phyloP scores from a whole-genome alignment of 1,140 invertebrate species.

The Euwallacea fornicatus region DNA sequence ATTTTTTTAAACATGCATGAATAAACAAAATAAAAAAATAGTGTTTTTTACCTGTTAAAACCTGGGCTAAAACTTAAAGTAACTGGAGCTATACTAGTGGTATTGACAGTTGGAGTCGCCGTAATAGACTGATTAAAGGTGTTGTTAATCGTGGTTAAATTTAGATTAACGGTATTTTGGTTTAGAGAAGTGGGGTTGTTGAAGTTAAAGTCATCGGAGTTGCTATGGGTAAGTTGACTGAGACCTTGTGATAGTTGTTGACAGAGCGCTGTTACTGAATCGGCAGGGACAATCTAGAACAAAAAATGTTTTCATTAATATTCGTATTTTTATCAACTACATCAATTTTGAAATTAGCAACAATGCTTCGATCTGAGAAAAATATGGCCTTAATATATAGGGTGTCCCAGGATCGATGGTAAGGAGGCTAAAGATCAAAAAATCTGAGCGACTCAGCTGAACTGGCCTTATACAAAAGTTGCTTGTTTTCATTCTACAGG shows the following conservation, averaged over 20 bases:
- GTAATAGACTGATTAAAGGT: slow-evolving; percentile 46
- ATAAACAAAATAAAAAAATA: too few species aligned
- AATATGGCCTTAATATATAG: too few species aligned
- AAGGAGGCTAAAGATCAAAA: too few species aligned
- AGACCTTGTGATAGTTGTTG: slow-evolving; percentile 84
- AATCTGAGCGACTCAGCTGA: too few species aligned
- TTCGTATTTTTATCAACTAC: too few species aligned
- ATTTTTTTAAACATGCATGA: too few species aligned
- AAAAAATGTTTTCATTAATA: background rate
- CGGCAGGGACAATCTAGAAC: slow-evolving; percentile 69
- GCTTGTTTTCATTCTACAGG: too few species aligned
- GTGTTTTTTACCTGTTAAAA: slow-evolving; percentile 35
- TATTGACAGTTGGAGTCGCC: slow-evolving; percentile 38
- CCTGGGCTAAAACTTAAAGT: slow-evolving; percentile 54
- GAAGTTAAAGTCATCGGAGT: slow-evolving; percentile 63
- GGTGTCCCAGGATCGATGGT: too few species aligned
- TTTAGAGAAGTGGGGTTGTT: slow-evolving; percentile 60
- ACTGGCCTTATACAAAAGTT: too few species aligned
- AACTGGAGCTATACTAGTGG: slow-evolving; percentile 50
- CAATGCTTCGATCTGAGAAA: too few species aligned
- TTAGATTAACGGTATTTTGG: slow-evolving; percentile 56
- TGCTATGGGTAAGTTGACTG: slow-evolving; percentile 73
- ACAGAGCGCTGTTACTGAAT: slow-evolving; percentile 84
- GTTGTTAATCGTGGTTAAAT: slow-evolving; percentile 47
- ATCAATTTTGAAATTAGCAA: too few species aligned